Base-by-base conservation (phyloP, 2,888 invertebrate genomes). In the Mesorhabditis sp. region DNA sequence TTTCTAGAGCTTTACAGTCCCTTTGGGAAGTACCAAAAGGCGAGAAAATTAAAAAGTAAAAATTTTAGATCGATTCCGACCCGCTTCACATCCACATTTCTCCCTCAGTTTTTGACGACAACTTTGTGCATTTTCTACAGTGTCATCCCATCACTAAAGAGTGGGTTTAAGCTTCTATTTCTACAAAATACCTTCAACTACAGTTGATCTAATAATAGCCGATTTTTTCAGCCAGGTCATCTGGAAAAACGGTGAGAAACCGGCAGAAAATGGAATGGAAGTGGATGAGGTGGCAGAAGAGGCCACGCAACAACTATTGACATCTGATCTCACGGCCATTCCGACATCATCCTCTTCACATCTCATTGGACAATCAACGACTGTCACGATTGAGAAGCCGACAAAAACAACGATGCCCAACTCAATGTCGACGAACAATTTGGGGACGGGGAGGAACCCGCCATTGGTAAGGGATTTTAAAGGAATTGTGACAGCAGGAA, bases 61-160 rank as follows among this genome's bases (percentile, higher is more conserved):
- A n/a, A n/a, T n/a, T n/a, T n/a, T n/a, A n/a, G 69, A 76, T 83
- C 3, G 76, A 80, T 92, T 90, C 89, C 93, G 82, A 84, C 67
- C 83, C 84, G 0, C 70, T 70, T 44, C 78, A 80, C 58, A 83
- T 84, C 44, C 81, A 78, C 66, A 72, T 84, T n/a, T 79, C 80
- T n/a, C 71, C 80, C 13, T 75, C 75, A 10, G 71, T 83, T 58
- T 81, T 80, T 68, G 83, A 84, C 70, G 72, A 76, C 45, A 73
- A 79, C n/a, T 72, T 84, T 42, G 72, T 84, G 65, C 78, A 82
- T 58, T 84, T 78, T 68, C 72, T 83, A 41, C 78, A 80, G 61
- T 72, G 72, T 64, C 83, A 83, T 74, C 83, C 83, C 4, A 74
- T 79, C 5, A 83, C 83, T 2, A 82, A 79, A 75, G 70, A 78